Evolutionary conservation across 2,888 invertebrate species (phyloP), one percentile per base, ranked within the genome.

Genomic region (Heliconius sara): DNA sequence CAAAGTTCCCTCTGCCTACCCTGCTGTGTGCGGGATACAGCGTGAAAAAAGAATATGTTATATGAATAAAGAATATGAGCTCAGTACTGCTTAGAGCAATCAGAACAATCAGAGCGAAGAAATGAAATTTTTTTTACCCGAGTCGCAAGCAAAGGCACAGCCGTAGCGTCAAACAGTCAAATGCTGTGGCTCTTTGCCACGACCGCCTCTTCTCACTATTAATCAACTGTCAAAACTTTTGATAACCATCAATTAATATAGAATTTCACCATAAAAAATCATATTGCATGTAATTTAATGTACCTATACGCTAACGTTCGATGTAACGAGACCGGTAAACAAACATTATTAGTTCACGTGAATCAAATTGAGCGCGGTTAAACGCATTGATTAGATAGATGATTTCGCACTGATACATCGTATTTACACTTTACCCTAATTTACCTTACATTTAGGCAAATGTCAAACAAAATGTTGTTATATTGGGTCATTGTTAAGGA

Each of bases 331-430:
- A 57, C 73, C 66, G 22, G 63, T 71, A 57, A 78, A 73, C 67
- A 78, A 67, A 78, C 78, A 71, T 78, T 78, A 78, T 74, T 78
- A 74, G 66, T 52, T 57, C 30, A 73, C 67, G 57, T 73, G 73
- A 52, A 66, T 52, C 72, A 67, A 78, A 65, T 78, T 39, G 34
- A 74, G 39, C 73, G 73, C 67, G 73, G 73, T 78, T 73, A 27
- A 74, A 78, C 73, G 73, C 73, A 78, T 74, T 68, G 66, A 78
- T 78, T 78, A 74, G 52, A 30, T 57, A 66, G 39, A 72, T 78
- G 43, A 78, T 78, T 78, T 66, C 47, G 52, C 68, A 60, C 71
- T 19, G 71, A 72, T 39, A 72, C 34, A 71, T 25, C 68, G 71
- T 67, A 77, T 72, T 77, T 77, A 47, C 77, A 66, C 65, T 71